Conservation (phyloP, 2,888 invertebrate species). For the Lasioglossum villosulum region DNA sequence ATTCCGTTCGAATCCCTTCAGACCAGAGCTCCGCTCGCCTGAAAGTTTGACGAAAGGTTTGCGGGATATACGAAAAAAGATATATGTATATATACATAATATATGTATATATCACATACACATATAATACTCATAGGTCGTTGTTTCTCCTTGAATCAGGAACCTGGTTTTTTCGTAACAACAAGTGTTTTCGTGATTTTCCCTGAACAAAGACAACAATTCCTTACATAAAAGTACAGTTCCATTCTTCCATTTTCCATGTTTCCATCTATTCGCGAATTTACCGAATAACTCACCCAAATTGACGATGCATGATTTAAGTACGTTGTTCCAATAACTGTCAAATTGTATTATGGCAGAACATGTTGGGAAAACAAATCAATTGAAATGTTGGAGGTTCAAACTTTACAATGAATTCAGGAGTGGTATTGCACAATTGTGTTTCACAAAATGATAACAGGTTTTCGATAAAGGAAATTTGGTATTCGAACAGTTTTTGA, state of each 20-base stretch:
- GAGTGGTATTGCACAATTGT: no score
- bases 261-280: background rate
- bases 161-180: background rate
- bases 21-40: constrained; percentile 19
- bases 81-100: background rate
- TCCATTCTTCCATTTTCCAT: background rate
- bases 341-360: no score
- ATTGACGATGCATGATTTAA: background rate
- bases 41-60: constrained; percentile 35
- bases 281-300: background rate
- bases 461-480: no score
- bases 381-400: no score
- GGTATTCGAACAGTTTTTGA: background rate
- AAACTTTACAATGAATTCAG: no score
- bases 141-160: constrained; percentile 17
- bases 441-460: no score
- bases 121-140: background rate
- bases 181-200: background rate
- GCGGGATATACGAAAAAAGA: background rate
- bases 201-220: background rate
- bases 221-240: background rate
- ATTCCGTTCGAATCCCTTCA: constrained; percentile 48
- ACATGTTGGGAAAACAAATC: no score
- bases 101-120: background rate
- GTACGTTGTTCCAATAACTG: background rate